Conservation (phyloP, 2,113 vertebrate species). For the Paramormyrops kingsleyae region DNA sequence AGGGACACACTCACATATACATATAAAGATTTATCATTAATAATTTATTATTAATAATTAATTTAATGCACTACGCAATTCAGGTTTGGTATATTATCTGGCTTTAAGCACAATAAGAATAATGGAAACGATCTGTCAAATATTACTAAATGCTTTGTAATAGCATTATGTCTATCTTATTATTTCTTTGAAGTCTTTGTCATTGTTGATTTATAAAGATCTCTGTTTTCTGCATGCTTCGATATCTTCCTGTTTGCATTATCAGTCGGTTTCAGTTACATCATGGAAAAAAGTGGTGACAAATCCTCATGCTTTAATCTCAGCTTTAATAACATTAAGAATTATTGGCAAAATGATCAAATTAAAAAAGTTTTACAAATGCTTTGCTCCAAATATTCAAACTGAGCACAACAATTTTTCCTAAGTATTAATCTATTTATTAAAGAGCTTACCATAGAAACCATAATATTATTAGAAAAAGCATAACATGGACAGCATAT, state of each 20-base stretch:
- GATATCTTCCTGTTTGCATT: not conserved
- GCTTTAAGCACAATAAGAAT: not conserved
- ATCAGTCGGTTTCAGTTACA: not conserved
- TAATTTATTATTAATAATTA: not conserved
- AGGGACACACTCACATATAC: not conserved
- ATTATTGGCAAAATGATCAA: not conserved
- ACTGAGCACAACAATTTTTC: not conserved
- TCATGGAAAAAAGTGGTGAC: not conserved
- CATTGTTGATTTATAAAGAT: not conserved
- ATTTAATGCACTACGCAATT: not conserved
- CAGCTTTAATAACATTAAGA: not conserved
- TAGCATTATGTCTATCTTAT: not conserved
- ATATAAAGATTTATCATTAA: not conserved
- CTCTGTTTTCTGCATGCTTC: not conserved
- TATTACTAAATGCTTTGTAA: not conserved
- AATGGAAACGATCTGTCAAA: not conserved
- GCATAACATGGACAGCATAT: not conserved
- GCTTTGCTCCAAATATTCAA: not conserved
- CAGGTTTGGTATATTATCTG: not conserved
- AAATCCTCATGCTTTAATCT: not conserved
- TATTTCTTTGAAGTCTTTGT: not conserved
- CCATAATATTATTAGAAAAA: constrained; percentile 3
- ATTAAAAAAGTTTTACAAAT: not conserved
- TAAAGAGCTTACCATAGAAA: not conserved
- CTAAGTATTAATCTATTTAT: not conserved